Percentiles rank a stretch among this genome's conserved stretches.
phyloP scores from a whole-genome alignment of 2,888 invertebrate genomes.

The Drosophila picticornis region DNA sequence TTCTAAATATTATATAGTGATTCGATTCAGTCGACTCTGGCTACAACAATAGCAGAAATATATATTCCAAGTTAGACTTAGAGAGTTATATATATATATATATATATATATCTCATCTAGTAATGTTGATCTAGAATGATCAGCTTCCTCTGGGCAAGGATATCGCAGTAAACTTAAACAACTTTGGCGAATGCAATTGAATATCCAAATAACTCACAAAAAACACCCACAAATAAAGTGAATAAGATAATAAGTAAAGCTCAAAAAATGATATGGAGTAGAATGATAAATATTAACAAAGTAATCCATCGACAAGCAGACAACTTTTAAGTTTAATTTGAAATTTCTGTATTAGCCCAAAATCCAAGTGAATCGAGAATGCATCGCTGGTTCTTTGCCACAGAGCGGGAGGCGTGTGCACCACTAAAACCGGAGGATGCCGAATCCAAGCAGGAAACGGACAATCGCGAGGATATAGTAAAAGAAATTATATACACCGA shows the following conservation, averaged over 20 bases:
- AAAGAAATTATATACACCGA: constrained; percentile 42
- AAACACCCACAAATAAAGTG: neutral
- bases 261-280: neutral
- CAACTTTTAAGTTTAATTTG: neutral
- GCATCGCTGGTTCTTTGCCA: constrained; percentile 90
- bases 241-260: neutral
- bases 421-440: neutral
- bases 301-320: neutral
- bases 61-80: too few species aligned
- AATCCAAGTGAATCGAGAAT: constrained; percentile 77
- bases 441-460: rapidly evolving
- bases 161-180: neutral
- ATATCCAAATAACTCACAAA: neutral
- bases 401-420: constrained; percentile 84
- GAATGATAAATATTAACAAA: neutral
- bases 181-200: neutral
- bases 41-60: too few species aligned
- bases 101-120: too few species aligned
- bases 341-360: constrained; percentile 23
- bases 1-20: too few species aligned
- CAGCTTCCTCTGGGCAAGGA: neutral
- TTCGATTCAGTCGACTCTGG: too few species aligned
- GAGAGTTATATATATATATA: too few species aligned
- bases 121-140: neutral
- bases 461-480: constrained; percentile 39